phyloP scores from a whole-genome alignment of 2,113 vertebrate genomes.

The Myanophis thanlyinensis region DNA sequence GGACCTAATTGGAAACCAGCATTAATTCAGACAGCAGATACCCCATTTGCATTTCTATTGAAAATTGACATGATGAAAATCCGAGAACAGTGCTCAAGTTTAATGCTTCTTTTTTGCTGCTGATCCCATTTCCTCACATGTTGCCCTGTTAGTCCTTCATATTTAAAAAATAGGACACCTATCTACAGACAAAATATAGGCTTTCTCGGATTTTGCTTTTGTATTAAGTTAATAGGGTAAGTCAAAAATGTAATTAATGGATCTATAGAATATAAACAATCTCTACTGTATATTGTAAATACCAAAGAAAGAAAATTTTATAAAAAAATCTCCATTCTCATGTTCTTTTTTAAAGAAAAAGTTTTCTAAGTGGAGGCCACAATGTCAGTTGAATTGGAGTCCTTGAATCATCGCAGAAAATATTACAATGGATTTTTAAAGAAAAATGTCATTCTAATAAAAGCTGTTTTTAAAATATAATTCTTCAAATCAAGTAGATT shows the following conservation, averaged over 20 bases:
- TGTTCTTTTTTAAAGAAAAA: background rate
- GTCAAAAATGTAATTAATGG: slow-evolving; percentile 5
- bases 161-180: slow-evolving; percentile 9
- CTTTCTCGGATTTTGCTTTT: slow-evolving; percentile 22
- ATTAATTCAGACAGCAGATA: slow-evolving; percentile 41
- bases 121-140: background rate
- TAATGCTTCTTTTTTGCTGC: slow-evolving; percentile 32
- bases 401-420: slow-evolving; percentile 31
- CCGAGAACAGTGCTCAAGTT: slow-evolving; percentile 3
- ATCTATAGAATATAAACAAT: slow-evolving; percentile 33
- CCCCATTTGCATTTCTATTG: slow-evolving; percentile 50
- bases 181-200: slow-evolving; percentile 1
- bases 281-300: slow-evolving; percentile 39
- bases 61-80: slow-evolving; percentile 32
- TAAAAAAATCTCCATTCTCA: slow-evolving; percentile 32
- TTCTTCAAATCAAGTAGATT: background rate
- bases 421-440: background rate
- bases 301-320: background rate
- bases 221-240: slow-evolving; percentile 36
- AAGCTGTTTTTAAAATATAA: background rate
- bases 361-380: background rate
- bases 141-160: slow-evolving; percentile 9
- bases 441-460: background rate
- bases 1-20: slow-evolving; percentile 28
- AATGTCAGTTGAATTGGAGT: slow-evolving; percentile 15